These are phyloP conservation scores for Beroe ovata DNA, from an alignment of 37 sponge, comb jelly and placozoan genomes.

Conservation along the genomic window DNA sequence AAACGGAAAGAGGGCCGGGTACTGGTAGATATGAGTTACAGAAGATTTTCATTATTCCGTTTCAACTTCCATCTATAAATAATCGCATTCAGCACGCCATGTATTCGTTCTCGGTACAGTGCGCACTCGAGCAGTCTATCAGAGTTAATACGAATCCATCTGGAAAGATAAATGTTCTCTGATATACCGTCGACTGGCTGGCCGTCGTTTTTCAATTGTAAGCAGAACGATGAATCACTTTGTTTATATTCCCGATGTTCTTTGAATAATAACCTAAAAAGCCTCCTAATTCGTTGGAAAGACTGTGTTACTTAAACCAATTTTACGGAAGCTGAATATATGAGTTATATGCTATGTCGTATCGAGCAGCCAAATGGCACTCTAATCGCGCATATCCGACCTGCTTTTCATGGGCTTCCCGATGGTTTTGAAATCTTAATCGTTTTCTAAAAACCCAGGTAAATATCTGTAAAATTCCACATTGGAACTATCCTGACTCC, in stretches of 20 bases:
- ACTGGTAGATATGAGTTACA: too few species aligned
- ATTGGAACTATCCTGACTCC: not conserved
- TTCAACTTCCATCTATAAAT: too few species aligned
- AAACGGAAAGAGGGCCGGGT: too few species aligned
- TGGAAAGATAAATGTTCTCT: not conserved
- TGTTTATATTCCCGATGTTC: not conserved
- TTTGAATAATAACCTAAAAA: not conserved
- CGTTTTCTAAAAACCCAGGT: not conserved
- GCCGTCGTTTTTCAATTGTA: not conserved
- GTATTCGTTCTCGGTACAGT: too few species aligned
- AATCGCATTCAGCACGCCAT: too few species aligned
- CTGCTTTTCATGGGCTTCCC: not conserved
- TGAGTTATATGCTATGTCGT: not conserved
- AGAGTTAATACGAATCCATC: not conserved
- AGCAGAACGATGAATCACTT: not conserved
- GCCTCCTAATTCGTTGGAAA: not conserved
- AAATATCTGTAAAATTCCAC: not conserved
- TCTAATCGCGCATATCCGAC: not conserved
- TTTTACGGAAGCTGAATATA: not conserved
- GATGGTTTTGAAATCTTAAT: not conserved
- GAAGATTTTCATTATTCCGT: too few species aligned
- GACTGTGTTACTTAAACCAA: not conserved
- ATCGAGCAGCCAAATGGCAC: not conserved
- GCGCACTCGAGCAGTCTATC: too few species aligned
- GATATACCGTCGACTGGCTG: not conserved